A percentile compares a stretch with the other conserved stretches of the same genome.
phyloP scores from a whole-genome alignment of 1,140 invertebrate genomes.

The Bradysia coprophila region DNA sequence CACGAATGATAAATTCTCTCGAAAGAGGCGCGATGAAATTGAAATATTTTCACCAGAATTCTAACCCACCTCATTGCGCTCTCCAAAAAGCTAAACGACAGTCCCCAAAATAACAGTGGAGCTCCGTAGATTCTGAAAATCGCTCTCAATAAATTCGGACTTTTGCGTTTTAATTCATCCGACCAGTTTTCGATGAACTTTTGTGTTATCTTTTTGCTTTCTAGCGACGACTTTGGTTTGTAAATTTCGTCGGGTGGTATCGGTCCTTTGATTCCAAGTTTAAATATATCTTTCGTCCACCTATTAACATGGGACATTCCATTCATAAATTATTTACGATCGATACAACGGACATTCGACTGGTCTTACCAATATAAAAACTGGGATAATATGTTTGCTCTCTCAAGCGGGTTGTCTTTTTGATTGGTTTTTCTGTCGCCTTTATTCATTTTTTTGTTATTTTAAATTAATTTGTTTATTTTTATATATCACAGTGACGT shows the following conservation, averaged over 20 bases:
- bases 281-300: slow-evolving; percentile 26
- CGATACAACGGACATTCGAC: too few relatives aligned
- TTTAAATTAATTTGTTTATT: too few relatives aligned
- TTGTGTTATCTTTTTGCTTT: slow-evolving; percentile 15
- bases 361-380: too few relatives aligned
- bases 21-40: not conserved
- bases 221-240: slow-evolving; percentile 16
- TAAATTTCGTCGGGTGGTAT: slow-evolving; percentile 28
- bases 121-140: slow-evolving; percentile 31
- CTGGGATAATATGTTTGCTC: too few relatives aligned
- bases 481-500: too few relatives aligned
- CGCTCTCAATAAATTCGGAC: slow-evolving; percentile 31
- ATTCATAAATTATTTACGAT: too few relatives aligned
- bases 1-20: not conserved
- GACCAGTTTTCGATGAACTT: slow-evolving; percentile 17
- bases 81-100: slow-evolving; percentile 29
- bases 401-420: too few relatives aligned
- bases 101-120: slow-evolving; percentile 27
- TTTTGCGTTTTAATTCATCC: slow-evolving; percentile 15
- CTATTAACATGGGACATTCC: too few relatives aligned
- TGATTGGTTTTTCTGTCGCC: too few relatives aligned
- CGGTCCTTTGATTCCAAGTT: slow-evolving; percentile 23
- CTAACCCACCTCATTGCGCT: slow-evolving; percentile 28
- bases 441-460: too few relatives aligned
- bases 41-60: not conserved